Percentiles rank a stretch among this genome's conserved stretches.
These are phyloP conservation scores for Plotosus lineatus DNA, from an alignment of 2,113 vertebrate genomes.

Conservation along the genomic window DNA sequence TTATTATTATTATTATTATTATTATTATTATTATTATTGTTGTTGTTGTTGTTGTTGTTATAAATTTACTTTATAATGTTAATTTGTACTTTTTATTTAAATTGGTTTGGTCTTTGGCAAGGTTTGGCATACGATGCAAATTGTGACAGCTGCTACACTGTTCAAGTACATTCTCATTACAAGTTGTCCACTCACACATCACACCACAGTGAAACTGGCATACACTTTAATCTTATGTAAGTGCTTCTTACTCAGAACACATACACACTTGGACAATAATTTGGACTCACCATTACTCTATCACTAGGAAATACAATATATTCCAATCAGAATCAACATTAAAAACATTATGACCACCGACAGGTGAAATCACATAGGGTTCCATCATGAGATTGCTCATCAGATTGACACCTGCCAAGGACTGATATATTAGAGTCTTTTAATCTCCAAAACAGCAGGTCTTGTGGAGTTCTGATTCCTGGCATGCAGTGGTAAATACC, in stretches of 20 bases:
- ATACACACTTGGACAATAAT: neutral
- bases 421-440: no score
- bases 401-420: no score
- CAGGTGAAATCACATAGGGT: no score
- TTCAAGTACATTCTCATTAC: neutral
- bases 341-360: no score
- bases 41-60: no score
- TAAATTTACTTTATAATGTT: neutral
- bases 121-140: neutral
- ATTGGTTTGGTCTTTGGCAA: neutral
- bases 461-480: no score
- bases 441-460: no score
- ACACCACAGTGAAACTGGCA: neutral
- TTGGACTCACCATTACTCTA: neutral
- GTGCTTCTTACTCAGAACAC: neutral
- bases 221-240: neutral
- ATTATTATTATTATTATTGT: no score
- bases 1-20: no score
- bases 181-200: neutral
- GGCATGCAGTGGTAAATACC: no score
- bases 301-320: neutral
- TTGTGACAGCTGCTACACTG: neutral
- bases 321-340: no score
- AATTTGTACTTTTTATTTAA: neutral
- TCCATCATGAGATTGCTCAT: no score